Evolutionary conservation across 2,888 invertebrate genomes (phyloP).

Genomic region (Leucania comma): DNA sequence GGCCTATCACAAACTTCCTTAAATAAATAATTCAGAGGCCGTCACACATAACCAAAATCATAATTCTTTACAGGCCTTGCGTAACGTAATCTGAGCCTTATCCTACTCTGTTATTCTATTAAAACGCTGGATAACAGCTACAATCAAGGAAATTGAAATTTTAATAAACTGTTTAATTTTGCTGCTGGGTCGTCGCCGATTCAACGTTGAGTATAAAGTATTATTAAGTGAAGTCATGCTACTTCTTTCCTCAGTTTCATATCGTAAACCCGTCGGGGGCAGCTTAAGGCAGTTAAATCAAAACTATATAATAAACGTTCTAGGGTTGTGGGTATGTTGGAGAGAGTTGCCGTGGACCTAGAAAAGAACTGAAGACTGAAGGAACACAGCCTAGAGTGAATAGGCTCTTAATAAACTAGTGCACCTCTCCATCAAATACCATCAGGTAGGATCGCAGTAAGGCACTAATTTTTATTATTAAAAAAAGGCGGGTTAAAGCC

Average conservation of each 20-base stretch:
- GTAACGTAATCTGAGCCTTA: constrained; percentile 63
- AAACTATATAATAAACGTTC: constrained; percentile 72
- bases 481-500: no score
- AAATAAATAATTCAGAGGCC: constrained; percentile 39
- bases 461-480: no score
- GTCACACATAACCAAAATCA: constrained; percentile 53
- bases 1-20: background rate
- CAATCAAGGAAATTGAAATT: constrained; percentile 73
- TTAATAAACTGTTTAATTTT: constrained; percentile 72
- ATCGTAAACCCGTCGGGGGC: constrained; percentile 78
- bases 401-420: no score
- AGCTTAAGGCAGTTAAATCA: constrained; percentile 76
- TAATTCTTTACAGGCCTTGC: constrained; percentile 58
- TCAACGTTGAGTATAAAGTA: constrained; percentile 64
- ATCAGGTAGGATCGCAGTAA: no score
- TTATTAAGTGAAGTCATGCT: constrained; percentile 66
- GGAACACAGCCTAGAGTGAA: no score
- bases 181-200: constrained; percentile 55
- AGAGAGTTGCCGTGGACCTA: no score
- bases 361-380: no score
- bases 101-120: constrained; percentile 67
- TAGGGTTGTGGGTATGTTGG: background rate
- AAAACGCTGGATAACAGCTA: constrained; percentile 63
- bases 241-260: constrained; percentile 72
- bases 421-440: no score